Percentiles rank a stretch among this genome's conserved stretches.
Conservation (phyloP, 2,888 invertebrate genomes). For the Choristoneura rosaceana region DNA sequence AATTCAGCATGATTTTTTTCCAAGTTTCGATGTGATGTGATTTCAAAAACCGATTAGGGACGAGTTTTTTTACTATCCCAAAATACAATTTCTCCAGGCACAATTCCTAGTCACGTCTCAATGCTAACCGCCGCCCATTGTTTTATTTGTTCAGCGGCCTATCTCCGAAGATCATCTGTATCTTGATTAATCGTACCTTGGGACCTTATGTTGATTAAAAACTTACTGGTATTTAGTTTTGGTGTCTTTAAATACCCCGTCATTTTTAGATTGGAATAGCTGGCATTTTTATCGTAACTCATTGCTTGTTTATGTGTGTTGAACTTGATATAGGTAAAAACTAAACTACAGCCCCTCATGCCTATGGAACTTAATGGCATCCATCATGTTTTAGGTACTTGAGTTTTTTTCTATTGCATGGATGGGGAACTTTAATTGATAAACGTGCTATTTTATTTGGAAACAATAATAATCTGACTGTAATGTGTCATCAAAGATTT, state of each 20-base stretch:
- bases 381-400: too few species aligned
- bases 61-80: slow-evolving; percentile 5
- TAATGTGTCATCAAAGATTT: too few species aligned
- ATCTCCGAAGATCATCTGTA: slow-evolving; percentile 39
- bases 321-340: too few species aligned
- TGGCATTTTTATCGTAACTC: slow-evolving; percentile 1
- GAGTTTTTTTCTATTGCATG: too few species aligned
- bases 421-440: too few species aligned
- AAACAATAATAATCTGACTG: too few species aligned
- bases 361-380: too few species aligned
- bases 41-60: background rate
- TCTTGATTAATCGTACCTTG: slow-evolving; percentile 39
- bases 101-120: slow-evolving; percentile 37
- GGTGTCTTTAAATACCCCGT: slow-evolving; percentile 14
- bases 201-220: slow-evolving; percentile 36
- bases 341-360: too few species aligned
- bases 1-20: too few species aligned
- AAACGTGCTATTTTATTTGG: too few species aligned
- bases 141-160: slow-evolving; percentile 36
- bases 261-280: slow-evolving; percentile 1
- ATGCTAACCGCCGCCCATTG: slow-evolving; percentile 34
- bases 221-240: slow-evolving; percentile 30
- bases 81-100: slow-evolving; percentile 20
- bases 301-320: background rate
- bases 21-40: too few species aligned